A percentile compares a stretch with the other conserved stretches of the same genome.
These are phyloP conservation scores for Popillia japonica DNA, from an alignment of 1,140 invertebrate species.

Conservation along the genomic window DNA sequence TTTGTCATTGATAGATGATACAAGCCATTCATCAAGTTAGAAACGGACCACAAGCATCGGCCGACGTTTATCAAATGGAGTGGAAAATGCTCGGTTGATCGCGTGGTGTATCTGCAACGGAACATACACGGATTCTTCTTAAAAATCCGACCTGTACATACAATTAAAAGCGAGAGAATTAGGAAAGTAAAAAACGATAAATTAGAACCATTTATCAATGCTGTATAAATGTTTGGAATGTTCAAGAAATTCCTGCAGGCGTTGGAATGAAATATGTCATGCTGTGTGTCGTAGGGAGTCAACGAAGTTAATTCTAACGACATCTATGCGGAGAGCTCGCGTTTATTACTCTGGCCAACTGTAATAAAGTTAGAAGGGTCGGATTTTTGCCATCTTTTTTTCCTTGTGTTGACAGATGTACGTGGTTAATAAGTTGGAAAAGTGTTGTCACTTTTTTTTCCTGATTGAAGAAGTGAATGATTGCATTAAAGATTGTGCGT, in stretches of 20 bases:
- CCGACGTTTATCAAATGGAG: constrained; percentile 36
- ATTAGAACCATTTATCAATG: constrained; percentile 14
- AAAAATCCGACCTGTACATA: too few species aligned
- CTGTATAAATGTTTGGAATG: background rate
- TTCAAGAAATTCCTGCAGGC: background rate
- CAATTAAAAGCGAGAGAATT: too few species aligned
- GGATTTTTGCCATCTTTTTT: constrained; percentile 32
- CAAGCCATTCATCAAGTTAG: constrained; percentile 34
- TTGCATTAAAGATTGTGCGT: background rate
- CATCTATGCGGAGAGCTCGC: background rate
- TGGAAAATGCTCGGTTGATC: constrained; percentile 35
- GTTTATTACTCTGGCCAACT: background rate
- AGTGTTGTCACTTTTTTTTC: constrained; percentile 55
- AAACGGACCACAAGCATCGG: constrained; percentile 18
- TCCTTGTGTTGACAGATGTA: constrained; percentile 36
- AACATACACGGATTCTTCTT: too few species aligned
- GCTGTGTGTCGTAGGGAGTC: background rate
- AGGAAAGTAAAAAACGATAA: too few species aligned
- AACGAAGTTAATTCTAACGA: background rate
- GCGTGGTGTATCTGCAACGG: too few species aligned
- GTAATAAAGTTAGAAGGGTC: constrained; percentile 16
- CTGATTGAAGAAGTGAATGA: background rate
- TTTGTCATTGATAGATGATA: constrained; percentile 41
- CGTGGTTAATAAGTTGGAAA: constrained; percentile 55
- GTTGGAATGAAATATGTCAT: constrained; percentile 20